Evolutionary conservation across 2,113 vertebrate genomes (phyloP).

Genomic region (cat (Felis catus)): F.catus_Fca126_mat1.0 CM031416.1:60865501-60866000

Average conservation of each 20-base stretch:
- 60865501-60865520: constrained; percentile 65
- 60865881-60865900: neutral
- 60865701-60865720: neutral
- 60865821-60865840: neutral
- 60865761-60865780: neutral
- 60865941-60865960: neutral
- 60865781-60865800: neutral
- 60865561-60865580: constrained; percentile 64
- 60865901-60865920: constrained; percentile 29
- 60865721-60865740: neutral
- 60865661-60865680: constrained; percentile 66
- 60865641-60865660: constrained; percentile 70
- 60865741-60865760: neutral
- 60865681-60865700: constrained; percentile 72
- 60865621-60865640: constrained; percentile 77
- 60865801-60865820: neutral
- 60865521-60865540: constrained; percentile 70
- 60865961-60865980: neutral
- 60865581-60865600: constrained; percentile 79
- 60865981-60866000: neutral
- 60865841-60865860: constrained; percentile 41
- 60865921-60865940: neutral
- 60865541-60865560: constrained; percentile 59
- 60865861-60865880: constrained; percentile 27
- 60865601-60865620: constrained; percentile 77